Evolutionary conservation across 2,797 vertebrate genomes (phyloP).

Genomic region (Dallia pectoralis): DNA sequence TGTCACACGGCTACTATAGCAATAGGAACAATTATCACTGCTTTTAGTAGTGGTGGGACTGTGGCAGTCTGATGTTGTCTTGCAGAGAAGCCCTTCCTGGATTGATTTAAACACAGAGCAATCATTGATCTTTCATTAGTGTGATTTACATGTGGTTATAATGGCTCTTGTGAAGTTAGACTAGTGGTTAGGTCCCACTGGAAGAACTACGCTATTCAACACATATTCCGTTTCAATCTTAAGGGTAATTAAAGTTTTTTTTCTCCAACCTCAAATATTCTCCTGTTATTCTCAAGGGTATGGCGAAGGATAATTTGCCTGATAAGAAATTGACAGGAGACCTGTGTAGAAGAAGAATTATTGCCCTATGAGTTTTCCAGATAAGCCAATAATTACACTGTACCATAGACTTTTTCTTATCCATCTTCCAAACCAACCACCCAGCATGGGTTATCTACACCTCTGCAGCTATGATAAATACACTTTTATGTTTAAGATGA

Average conservation of each 20-base stretch:
- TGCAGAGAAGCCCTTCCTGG: constrained; percentile 29
- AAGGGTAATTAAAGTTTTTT: not conserved
- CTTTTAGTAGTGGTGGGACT: too few species aligned
- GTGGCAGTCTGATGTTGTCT: constrained; percentile 17
- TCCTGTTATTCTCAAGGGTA: constrained; percentile 34
- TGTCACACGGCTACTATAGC: constrained; percentile 50
- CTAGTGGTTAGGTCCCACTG: constrained; percentile 14
- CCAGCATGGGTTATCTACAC: constrained; percentile 32
- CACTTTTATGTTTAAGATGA: constrained; percentile 23
- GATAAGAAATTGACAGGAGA: constrained; percentile 40
- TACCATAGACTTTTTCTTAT: constrained; percentile 39
- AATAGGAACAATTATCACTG: too few species aligned
- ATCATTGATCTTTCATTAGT: constrained; percentile 65
- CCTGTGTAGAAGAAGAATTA: constrained; percentile 28
- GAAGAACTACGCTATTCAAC: too few species aligned
- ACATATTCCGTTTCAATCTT: constrained; percentile 22
- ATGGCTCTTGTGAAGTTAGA: constrained; percentile 36
- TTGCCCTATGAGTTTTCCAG: constrained; percentile 30
- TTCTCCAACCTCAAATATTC: constrained; percentile 32
- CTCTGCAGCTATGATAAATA: constrained; percentile 30
- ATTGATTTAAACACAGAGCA: constrained; percentile 56
- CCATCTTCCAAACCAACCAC: constrained; percentile 30
- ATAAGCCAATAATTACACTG: constrained; percentile 46
- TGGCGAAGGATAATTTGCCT: constrained; percentile 29
- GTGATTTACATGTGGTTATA: constrained; percentile 51